Evolutionary conservation across 2,797 vertebrate genomes (phyloP), one percentile per base, ranked within the genome.

Genomic region (Chelon auratus): DNA sequence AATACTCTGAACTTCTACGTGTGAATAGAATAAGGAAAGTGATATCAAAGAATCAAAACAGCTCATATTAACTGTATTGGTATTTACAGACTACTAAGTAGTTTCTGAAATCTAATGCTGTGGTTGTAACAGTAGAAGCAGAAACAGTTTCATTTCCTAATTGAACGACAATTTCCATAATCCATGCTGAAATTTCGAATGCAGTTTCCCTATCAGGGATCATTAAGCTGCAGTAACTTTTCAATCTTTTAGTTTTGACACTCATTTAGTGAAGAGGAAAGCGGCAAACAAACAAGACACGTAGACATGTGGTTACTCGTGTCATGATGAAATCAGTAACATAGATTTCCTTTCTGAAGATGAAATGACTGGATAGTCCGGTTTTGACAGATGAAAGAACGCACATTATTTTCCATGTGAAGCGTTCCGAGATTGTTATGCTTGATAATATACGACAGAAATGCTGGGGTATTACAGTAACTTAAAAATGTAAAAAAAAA

Each of bases 221-320:
- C 37, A 11, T 9, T 39, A 39, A 5, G 37, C 0, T 39, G 37
- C 37, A 9, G 37, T 39, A 2, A 9, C 11, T 39, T 39, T 39
- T 7, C 42, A 20, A 33, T 57, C 5, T 62, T 61, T 26, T 26
- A 15, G 26, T 47, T 4, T 0, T 39, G 13, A 58, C n/a, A 37
- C 18, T 55, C 5, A 11, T 33, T 36, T 70, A 6, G 5, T 14
- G 2, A 63, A 65, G 64, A 53, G 22, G 36, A 81, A 77, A 48
- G 39, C 1, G 5, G 20, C 53, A 9, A 54, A 64, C 8, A 45
- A 51, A 51, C 39, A 9, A 39, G 20, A 22, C 48, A 53, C 0
- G 0, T 0, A 12, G 0, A 3, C 14, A 10, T 36, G 36, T 7
- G 63, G 22, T 67, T 37, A 30, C 18, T n/a, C 39, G 36, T 18